A percentile compares a stretch with the other conserved stretches of the same genome.
phyloP scores from a whole-genome alignment of 2,113 vertebrate species.

The Rutilus rutilus region DNA sequence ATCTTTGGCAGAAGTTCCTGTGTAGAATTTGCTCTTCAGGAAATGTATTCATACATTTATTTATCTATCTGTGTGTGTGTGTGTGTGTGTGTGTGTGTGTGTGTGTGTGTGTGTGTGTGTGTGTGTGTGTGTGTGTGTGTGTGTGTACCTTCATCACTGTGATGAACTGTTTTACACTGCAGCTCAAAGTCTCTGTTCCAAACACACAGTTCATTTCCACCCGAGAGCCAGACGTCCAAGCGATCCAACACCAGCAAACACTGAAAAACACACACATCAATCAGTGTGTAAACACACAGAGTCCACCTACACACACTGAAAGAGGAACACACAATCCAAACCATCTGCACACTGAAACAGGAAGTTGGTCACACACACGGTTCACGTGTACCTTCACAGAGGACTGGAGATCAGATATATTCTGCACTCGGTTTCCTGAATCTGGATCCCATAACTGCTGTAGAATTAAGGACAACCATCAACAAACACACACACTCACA shows the following conservation, averaged over 20 bases:
- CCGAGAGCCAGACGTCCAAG: slow-evolving; percentile 87
- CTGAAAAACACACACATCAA: slow-evolving; percentile 70
- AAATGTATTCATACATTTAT: neutral
- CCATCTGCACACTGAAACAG: neutral
- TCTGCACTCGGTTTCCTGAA: slow-evolving; percentile 83
- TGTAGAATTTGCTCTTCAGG: neutral
- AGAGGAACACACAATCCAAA: slow-evolving; percentile 77
- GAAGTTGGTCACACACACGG: neutral
- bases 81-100: neutral
- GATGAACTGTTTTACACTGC: slow-evolving; percentile 83
- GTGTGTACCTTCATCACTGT: slow-evolving; percentile 86
- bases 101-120: neutral
- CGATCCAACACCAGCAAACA: slow-evolving; percentile 87
- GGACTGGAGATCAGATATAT: slow-evolving; percentile 88
- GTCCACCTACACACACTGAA: slow-evolving; percentile 79
- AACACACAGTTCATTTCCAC: slow-evolving; percentile 88
- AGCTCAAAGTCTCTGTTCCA: slow-evolving; percentile 90
- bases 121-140: slow-evolving; percentile 11
- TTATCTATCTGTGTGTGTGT: neutral
- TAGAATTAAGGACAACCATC: slow-evolving; percentile 22
- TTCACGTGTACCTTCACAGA: slow-evolving; percentile 87
- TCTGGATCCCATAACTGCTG: slow-evolving; percentile 88
- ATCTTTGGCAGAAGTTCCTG: neutral
- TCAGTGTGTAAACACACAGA: neutral
- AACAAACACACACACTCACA: too few relatives aligned